phyloP scores from a whole-genome alignment of 2,113 vertebrate species.

The Todiramphus saurophagus region DNA sequence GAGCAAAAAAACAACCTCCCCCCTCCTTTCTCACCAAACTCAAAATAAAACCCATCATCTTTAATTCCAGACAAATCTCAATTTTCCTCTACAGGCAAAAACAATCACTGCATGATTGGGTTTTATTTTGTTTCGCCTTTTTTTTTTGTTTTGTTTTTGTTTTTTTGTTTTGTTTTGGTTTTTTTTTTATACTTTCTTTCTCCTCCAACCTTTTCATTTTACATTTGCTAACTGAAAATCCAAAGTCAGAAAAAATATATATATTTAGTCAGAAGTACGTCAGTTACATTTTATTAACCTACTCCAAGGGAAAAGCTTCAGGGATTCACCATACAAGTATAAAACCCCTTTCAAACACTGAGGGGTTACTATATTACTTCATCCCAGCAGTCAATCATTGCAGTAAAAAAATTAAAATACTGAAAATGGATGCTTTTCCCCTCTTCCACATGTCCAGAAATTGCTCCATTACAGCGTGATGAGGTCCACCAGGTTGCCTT shows the following conservation, averaged over 20 bases:
- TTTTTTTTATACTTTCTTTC: not conserved
- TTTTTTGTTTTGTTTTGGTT: not conserved
- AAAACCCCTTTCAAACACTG: conserved; percentile 67
- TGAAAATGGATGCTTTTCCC: conserved; percentile 56
- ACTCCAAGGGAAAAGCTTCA: conserved; percentile 69
- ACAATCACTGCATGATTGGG: conserved; percentile 14
- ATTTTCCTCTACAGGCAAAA: conserved; percentile 21
- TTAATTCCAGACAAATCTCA: conserved; percentile 10
- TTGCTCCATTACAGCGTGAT: conserved; percentile 87
- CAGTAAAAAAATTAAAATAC: conserved; percentile 70
- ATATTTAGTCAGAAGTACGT: conserved; percentile 71
- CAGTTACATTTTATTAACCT: conserved; percentile 80
- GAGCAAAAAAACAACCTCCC: not conserved
- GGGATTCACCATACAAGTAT: conserved; percentile 67
- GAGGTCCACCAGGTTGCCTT: conserved; percentile 98
- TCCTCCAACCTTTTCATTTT: not conserved
- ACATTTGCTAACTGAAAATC: conserved; percentile 63
- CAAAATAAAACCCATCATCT: conserved; percentile 40
- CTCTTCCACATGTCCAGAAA: conserved; percentile 27
- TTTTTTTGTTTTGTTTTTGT: not conserved
- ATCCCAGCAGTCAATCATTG: conserved; percentile 62
- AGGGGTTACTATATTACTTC: conserved; percentile 61
- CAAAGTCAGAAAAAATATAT: conserved; percentile 77
- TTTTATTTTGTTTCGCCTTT: conserved; percentile 25
- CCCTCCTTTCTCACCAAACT: not conserved